Percentiles rank a stretch among this genome's conserved stretches.
phyloP scores from a whole-genome alignment of 2,797 vertebrate species.

The Xenopus petersii region DNA sequence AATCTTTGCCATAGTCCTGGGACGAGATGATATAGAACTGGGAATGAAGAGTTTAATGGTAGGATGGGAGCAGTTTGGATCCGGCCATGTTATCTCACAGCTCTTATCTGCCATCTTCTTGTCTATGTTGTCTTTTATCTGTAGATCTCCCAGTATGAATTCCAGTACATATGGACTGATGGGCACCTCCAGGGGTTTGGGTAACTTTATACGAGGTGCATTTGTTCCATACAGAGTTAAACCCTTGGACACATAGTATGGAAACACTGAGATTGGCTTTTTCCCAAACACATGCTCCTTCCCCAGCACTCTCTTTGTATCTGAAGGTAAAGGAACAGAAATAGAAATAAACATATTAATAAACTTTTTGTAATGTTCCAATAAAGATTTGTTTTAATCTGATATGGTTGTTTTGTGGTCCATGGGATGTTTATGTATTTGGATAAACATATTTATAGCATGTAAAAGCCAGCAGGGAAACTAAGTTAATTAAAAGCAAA shows the following conservation, averaged over 20 bases:
- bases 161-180: slow-evolving; percentile 64
- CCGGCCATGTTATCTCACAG: slow-evolving; percentile 68
- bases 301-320: slow-evolving; percentile 60
- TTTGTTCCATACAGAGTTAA: slow-evolving; percentile 73
- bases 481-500: too few relatives aligned
- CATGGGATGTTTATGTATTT: too few relatives aligned
- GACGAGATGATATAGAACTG: slow-evolving; percentile 61
- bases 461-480: too few relatives aligned
- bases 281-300: slow-evolving; percentile 62
- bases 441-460: too few relatives aligned
- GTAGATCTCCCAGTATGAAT: slow-evolving; percentile 65
- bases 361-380: too few relatives aligned
- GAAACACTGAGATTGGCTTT: slow-evolving; percentile 68
- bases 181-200: slow-evolving; percentile 65
- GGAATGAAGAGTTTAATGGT: slow-evolving; percentile 67
- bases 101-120: slow-evolving; percentile 64
- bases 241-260: slow-evolving; percentile 68
- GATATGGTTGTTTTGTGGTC: too few relatives aligned
- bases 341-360: not conserved
- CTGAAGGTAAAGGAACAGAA: slow-evolving; percentile 57
- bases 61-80: not conserved
- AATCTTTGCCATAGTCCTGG: slow-evolving; percentile 41
- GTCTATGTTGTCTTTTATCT: slow-evolving; percentile 58
- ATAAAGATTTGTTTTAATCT: too few relatives aligned
- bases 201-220: slow-evolving; percentile 69